Percentiles rank a stretch among this genome's conserved stretches.
Evolutionary conservation across 2,113 vertebrate species (phyloP).

Genomic region (Syrrhaptes paradoxus): DNA sequence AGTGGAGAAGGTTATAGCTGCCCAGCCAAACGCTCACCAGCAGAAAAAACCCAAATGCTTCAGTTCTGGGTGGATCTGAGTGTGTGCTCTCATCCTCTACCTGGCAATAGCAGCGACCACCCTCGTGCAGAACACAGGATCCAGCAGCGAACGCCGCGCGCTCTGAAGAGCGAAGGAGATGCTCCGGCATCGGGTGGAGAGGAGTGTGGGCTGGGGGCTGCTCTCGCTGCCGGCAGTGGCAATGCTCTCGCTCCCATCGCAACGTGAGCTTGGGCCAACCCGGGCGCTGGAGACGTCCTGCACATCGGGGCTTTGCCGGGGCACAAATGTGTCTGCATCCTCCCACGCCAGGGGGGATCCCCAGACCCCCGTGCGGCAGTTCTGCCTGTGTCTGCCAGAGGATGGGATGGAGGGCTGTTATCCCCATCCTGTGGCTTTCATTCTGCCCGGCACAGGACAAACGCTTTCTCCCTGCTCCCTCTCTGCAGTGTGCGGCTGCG

Average conservation of each 20-base stretch:
- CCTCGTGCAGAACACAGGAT: neutral
- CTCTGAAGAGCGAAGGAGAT: neutral
- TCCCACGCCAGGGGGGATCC: neutral
- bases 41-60: neutral
- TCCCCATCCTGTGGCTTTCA: too few relatives aligned
- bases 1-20: neutral
- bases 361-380: neutral
- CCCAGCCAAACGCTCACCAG: neutral
- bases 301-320: neutral
- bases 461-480: too few relatives aligned
- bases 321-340: neutral
- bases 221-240: neutral
- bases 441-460: neutral
- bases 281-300: rapidly evolving
- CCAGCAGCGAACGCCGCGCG: rapidly evolving
- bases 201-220: rapidly evolving
- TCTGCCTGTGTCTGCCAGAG: neutral
- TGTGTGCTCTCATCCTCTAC: rapidly evolving
- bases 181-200: neutral
- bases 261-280: rapidly evolving
- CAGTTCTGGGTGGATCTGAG: neutral
- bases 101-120: rapidly evolving
- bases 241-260: neutral
- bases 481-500: neutral
- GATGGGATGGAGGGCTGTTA: too few relatives aligned